Conservation (phyloP, 2,113 vertebrate species). For the Chitala chitala region DNA sequence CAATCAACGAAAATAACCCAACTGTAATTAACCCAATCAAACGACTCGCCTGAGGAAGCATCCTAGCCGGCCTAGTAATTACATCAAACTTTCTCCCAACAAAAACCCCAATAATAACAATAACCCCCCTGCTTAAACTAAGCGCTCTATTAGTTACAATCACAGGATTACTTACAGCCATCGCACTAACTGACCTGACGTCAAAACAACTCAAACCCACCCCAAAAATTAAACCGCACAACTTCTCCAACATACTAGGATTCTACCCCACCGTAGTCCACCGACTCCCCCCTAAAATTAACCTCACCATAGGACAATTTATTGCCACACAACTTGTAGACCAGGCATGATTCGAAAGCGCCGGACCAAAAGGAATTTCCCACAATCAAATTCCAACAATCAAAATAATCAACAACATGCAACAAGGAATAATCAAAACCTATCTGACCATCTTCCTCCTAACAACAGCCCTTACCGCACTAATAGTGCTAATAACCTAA, state of each 20-base stretch:
- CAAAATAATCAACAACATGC: not conserved
- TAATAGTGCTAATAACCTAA: not conserved
- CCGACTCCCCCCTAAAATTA: not conserved
- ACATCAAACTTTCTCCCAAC: not conserved
- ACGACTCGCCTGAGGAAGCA: conserved; percentile 35
- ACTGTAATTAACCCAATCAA: conserved; percentile 25
- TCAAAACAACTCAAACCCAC: conserved; percentile 6
- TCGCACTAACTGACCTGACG: not conserved
- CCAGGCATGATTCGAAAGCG: conserved; percentile 21
- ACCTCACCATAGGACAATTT: not conserved
- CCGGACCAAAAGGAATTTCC: not conserved
- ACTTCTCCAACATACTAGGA: conserved; percentile 25
- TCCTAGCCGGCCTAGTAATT: conserved; percentile 24
- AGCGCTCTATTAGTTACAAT: not conserved
- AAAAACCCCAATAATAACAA: conserved; percentile 25
- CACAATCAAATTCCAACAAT: not conserved
- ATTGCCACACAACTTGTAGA: conserved; percentile 7
- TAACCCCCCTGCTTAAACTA: not conserved
- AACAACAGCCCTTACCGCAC: not conserved
- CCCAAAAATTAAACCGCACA: not conserved
- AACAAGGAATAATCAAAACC: conserved; percentile 19
- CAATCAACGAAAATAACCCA: conserved; percentile 33
- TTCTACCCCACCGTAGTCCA: conserved; percentile 18
- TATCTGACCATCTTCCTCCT: not conserved
- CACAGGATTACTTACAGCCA: not conserved